phyloP scores from a whole-genome alignment of 2,797 vertebrate species.

The Glossophaga mutica region DNA sequence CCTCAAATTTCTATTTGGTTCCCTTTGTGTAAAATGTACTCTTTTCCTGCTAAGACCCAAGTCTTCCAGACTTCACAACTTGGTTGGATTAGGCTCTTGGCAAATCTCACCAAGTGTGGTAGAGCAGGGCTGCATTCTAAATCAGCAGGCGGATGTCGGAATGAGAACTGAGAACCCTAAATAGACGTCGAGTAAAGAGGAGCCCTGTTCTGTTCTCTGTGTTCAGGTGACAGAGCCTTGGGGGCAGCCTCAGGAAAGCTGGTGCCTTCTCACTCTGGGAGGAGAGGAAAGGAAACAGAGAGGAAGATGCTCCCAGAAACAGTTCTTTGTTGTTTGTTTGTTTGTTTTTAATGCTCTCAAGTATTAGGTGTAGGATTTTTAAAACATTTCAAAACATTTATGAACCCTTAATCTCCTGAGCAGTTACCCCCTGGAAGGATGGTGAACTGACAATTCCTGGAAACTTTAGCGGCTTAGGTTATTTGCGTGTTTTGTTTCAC shows the following conservation, averaged over 20 bases:
- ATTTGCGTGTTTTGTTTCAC: neutral
- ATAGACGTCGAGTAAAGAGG: neutral
- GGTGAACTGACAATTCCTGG: neutral
- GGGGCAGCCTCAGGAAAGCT: neutral
- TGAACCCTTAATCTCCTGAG: neutral
- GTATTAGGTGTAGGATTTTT: neutral
- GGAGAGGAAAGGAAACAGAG: neutral
- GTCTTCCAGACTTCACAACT: slow-evolving; percentile 54
- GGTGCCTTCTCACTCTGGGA: neutral
- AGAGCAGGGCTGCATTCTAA: neutral
- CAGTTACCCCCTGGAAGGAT: neutral
- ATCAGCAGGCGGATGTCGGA: neutral
- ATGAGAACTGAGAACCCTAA: neutral
- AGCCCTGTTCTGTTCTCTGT: no score
- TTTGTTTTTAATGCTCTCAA: neutral
- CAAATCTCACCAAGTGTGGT: neutral
- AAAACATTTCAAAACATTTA: neutral
- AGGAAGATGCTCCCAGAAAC: neutral
- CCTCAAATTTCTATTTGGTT: slow-evolving; percentile 35
- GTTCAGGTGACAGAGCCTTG: neutral
- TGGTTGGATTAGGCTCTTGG: slow-evolving; percentile 9
- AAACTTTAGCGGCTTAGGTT: neutral
- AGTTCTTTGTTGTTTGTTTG: neutral
- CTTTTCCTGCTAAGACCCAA: neutral
- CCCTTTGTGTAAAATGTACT: slow-evolving; percentile 40